phyloP scores from a whole-genome alignment of 2,113 vertebrate genomes.

The Sorex fumeus region DNA sequence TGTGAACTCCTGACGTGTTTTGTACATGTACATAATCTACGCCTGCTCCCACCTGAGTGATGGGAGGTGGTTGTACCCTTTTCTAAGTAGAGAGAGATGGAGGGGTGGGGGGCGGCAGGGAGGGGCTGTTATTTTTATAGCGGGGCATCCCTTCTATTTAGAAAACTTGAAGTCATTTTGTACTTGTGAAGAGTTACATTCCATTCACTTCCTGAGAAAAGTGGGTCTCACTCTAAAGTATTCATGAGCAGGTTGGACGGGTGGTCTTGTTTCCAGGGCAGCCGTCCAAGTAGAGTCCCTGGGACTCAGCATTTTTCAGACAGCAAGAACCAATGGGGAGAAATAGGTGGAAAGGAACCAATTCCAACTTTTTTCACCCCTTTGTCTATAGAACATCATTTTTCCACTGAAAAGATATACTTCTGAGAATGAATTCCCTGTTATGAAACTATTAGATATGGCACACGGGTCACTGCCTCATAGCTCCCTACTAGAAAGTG shows the following conservation, averaged over 20 bases:
- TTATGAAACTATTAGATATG: no score
- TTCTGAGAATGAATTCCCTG: no score
- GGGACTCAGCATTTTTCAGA: no score
- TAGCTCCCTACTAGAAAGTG: no score
- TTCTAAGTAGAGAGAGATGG: constrained; percentile 87
- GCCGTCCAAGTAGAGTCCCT: no score
- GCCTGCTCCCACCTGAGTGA: constrained; percentile 82
- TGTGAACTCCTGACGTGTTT: constrained; percentile 82
- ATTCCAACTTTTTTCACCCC: no score
- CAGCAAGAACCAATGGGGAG: no score
- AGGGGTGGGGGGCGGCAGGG: constrained; percentile 75
- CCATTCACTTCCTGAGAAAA: constrained; percentile 86
- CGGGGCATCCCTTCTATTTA: constrained; percentile 86
- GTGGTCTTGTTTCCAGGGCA: neutral
- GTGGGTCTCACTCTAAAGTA: constrained; percentile 79
- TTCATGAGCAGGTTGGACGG: constrained; percentile 64
- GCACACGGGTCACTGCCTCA: no score
- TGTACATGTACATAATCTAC: constrained; percentile 80
- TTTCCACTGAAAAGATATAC: no score
- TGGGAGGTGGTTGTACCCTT: constrained; percentile 85
- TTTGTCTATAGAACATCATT: no score
- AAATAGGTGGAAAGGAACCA: no score
- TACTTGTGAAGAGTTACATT: constrained; percentile 89
- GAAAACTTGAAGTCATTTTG: constrained; percentile 87
- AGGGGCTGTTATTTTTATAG: constrained; percentile 89